Evolutionary conservation across 1,140 invertebrate genomes (phyloP).

Genomic region (Drosophila truncata): DNA sequence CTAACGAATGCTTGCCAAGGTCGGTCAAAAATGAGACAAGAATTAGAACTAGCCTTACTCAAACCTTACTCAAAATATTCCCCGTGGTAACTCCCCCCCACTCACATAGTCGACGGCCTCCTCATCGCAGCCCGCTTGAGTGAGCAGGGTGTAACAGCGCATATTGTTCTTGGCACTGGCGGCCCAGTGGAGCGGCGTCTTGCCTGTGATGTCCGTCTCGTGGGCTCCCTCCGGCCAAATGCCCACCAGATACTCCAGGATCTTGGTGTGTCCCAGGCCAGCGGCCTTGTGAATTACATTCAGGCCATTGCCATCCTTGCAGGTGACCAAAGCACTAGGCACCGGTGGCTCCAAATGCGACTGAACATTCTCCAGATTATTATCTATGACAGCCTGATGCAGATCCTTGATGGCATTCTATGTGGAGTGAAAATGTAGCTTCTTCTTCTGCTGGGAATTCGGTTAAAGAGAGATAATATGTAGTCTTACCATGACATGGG

Average conservation of each 20-base stretch:
- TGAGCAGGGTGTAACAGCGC: slow-evolving; percentile 90
- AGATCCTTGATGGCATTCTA: slow-evolving; percentile 93
- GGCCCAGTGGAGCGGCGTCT: slow-evolving; percentile 96
- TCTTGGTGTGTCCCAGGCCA: slow-evolving; percentile 90
- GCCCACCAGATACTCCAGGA: slow-evolving; percentile 90
- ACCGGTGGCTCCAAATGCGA: slow-evolving; percentile 89
- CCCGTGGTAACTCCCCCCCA: neutral
- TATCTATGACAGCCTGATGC: slow-evolving; percentile 91
- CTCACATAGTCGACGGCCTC: slow-evolving; percentile 93
- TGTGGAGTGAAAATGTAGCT: neutral
- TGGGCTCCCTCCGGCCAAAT: slow-evolving; percentile 89
- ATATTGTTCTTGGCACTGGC: slow-evolving; percentile 91
- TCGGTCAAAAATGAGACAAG: neutral
- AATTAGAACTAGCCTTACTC: neutral
- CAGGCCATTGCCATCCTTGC: slow-evolving; percentile 92
- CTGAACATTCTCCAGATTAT: slow-evolving; percentile 91
- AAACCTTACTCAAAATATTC: neutral
- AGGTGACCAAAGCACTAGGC: slow-evolving; percentile 90
- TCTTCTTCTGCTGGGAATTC: too few species aligned
- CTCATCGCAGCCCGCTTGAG: slow-evolving; percentile 92
- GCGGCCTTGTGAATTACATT: slow-evolving; percentile 94
- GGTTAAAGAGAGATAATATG: fast-evolving
- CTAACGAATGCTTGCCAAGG: neutral
- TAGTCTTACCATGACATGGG: slow-evolving; percentile 92
- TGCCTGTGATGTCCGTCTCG: slow-evolving; percentile 91